A percentile compares a stretch with the other conserved stretches of the same genome.
These are phyloP conservation scores for Otolemur crassicaudatus DNA, from an alignment of 2,797 vertebrate species.

Conservation along the genomic window DNA sequence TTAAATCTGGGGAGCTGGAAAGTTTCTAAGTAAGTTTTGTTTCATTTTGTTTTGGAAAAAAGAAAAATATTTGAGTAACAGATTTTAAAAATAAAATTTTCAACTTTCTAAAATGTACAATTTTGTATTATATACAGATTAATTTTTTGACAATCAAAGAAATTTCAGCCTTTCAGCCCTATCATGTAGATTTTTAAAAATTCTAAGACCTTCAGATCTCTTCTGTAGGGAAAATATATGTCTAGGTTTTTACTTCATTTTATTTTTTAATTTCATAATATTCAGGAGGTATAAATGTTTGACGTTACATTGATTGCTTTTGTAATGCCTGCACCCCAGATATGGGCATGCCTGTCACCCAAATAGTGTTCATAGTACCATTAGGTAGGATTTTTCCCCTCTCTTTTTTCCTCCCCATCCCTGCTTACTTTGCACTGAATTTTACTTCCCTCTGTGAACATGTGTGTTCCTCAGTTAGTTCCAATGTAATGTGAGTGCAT, in stretches of 20 bases:
- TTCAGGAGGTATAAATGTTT: not conserved
- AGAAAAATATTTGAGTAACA: not conserved
- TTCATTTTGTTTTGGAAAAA: conserved; percentile 19
- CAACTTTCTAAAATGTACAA: not conserved
- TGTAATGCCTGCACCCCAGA: not conserved
- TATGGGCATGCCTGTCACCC: not conserved
- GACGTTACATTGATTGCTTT: not conserved
- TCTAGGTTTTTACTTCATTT: not conserved
- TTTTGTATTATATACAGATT: not conserved
- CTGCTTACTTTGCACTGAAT: not conserved
- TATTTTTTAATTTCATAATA: not conserved
- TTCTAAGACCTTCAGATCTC: not conserved
- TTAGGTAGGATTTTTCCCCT: not conserved
- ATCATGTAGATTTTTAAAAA: not conserved
- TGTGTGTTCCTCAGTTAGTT: not conserved
- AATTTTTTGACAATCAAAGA: not conserved
- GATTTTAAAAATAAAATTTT: conserved; percentile 23
- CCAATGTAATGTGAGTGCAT: not conserved
- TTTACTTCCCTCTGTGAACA: not conserved
- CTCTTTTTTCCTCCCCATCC: not conserved
- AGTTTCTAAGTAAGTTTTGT: not conserved
- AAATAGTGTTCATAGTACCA: not conserved
- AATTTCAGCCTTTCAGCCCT: not conserved
- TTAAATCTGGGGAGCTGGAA: not conserved
- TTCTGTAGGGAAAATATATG: not conserved